Conservation (phyloP, 1,140 invertebrate genomes). For the Procambarus clarkii region DNA sequence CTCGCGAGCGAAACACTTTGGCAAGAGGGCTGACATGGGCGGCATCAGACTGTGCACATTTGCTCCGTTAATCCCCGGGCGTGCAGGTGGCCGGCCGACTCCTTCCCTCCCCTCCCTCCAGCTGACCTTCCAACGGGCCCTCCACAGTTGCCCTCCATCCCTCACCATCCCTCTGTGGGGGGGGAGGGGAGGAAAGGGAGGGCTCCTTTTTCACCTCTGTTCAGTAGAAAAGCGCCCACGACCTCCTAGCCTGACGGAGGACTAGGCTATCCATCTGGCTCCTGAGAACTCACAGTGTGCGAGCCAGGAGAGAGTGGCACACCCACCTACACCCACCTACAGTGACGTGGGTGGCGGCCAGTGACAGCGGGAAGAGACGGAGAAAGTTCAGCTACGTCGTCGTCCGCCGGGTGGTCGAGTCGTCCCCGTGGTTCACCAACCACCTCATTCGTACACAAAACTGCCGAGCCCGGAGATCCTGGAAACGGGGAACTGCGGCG, state of each 20-base stretch:
- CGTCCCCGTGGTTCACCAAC: too few relatives aligned
- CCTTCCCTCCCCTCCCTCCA: conserved; percentile 16
- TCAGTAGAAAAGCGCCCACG: background rate
- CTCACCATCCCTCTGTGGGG: background rate
- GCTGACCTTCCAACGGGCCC: conserved; percentile 2
- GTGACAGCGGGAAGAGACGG: background rate
- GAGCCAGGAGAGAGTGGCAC: conserved; percentile 39
- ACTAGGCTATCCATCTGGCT: background rate
- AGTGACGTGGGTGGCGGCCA: background rate
- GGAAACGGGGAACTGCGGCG: background rate
- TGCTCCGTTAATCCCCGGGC: conserved; percentile 36
- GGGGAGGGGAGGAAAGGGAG: background rate
- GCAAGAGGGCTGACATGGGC: conserved; percentile 50
- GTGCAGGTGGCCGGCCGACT: conserved; percentile 35
- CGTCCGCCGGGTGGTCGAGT: too few relatives aligned
- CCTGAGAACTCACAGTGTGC: conserved; percentile 41
- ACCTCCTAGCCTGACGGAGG: background rate
- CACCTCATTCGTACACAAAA: background rate
- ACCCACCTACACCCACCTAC: background rate
- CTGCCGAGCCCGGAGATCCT: background rate
- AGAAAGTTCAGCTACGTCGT: too few relatives aligned
- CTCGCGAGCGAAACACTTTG: conserved; percentile 34
- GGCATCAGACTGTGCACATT: conserved; percentile 53
- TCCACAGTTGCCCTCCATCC: background rate
- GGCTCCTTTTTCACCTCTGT: background rate